Percentiles rank a stretch among this genome's conserved stretches.
These are phyloP conservation scores for Neopipo cinnamomea DNA, from an alignment of 2,113 vertebrate species.

Conservation along the genomic window DNA sequence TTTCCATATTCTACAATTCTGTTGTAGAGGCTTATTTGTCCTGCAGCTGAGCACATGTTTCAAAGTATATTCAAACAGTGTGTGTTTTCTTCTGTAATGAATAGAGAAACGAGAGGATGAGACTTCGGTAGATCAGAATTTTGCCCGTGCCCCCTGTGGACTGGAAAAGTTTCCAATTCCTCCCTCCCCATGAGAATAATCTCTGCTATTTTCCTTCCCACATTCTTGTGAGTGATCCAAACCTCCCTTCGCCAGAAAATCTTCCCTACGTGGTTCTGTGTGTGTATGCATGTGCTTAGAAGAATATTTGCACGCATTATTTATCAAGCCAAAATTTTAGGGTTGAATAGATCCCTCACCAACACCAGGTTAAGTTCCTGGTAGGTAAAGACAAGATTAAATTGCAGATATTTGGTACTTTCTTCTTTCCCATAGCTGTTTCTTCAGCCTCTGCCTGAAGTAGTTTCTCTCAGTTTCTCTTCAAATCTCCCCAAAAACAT, in stretches of 20 bases:
- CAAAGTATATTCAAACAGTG: neutral
- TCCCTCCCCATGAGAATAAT: neutral
- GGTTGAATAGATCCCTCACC: neutral
- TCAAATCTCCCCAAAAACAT: neutral
- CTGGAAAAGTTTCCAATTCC: neutral
- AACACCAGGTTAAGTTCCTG: neutral
- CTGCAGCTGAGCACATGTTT: neutral
- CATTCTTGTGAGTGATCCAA: neutral
- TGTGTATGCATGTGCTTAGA: neutral
- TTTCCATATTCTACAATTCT: neutral
- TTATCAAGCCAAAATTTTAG: neutral
- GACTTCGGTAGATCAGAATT: neutral
- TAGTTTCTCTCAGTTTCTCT: neutral
- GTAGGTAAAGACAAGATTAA: neutral
- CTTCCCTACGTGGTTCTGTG: neutral
- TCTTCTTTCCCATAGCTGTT: neutral
- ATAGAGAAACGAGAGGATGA: neutral
- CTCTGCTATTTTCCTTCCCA: neutral
- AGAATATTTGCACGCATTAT: neutral
- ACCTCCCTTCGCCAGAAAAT: neutral
- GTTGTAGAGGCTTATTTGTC: neutral
- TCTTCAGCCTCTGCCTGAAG: neutral
- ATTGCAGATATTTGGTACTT: neutral
- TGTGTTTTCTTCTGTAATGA: neutral
- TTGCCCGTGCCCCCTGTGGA: neutral